A percentile compares a stretch with the other conserved stretches of the same genome.
These are phyloP conservation scores for Tubulanus polymorphus DNA, from an alignment of 2,888 invertebrate species.

Conservation along the genomic window DNA sequence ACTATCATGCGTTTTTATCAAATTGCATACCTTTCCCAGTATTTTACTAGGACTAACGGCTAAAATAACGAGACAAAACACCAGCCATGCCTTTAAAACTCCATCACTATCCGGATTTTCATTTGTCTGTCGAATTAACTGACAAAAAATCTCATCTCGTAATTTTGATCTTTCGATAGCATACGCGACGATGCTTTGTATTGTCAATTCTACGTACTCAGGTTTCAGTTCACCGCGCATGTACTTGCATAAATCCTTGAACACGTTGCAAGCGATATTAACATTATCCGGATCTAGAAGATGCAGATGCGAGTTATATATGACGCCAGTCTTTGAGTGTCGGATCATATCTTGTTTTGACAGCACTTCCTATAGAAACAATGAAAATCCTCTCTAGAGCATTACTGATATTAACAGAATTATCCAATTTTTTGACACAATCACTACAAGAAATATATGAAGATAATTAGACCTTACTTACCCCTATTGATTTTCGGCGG, in stretches of 20 bases:
- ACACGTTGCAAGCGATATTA: slow-evolving; percentile 81
- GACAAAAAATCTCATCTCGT: slow-evolving; percentile 77
- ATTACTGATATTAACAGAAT: too few species aligned
- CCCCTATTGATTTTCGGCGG: slow-evolving; percentile 29
- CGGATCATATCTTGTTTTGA: slow-evolving; percentile 91
- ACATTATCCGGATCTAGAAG: slow-evolving; percentile 94
- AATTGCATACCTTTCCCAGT: slow-evolving; percentile 62
- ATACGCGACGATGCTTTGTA: slow-evolving; percentile 51
- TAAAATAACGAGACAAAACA: slow-evolving; percentile 83
- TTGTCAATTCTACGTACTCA: slow-evolving; percentile 47
- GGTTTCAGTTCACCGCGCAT: slow-evolving; percentile 81
- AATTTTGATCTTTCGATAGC: slow-evolving; percentile 88
- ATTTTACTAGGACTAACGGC: slow-evolving; percentile 87
- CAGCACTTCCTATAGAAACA: slow-evolving; percentile 58
- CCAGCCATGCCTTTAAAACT: slow-evolving; percentile 80
- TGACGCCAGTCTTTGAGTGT: slow-evolving; percentile 80
- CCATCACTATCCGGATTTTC: slow-evolving; percentile 83
- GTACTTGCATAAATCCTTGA: slow-evolving; percentile 85
- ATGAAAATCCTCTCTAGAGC: too few species aligned
- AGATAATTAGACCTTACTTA: slow-evolving; percentile 20
- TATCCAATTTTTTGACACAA: neutral
- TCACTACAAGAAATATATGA: neutral
- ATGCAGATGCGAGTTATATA: slow-evolving; percentile 89
- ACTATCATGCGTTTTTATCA: too few species aligned
- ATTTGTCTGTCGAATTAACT: slow-evolving; percentile 58